Evolutionary conservation across 2,113 vertebrate species (phyloP).

Genomic region (Synodontis membranacea): DNA sequence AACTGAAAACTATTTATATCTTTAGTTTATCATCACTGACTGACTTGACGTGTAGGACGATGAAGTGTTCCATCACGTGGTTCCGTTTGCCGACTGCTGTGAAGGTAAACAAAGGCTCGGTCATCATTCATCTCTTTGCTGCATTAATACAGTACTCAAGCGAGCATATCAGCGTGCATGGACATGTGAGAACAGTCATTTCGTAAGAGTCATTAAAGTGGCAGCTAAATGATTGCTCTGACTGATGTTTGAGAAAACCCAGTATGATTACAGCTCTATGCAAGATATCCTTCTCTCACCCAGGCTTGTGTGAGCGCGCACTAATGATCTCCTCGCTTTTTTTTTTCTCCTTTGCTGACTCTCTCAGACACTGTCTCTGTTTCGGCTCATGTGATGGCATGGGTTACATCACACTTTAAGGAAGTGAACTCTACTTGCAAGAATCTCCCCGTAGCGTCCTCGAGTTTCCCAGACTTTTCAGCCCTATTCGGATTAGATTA

Average conservation of each 20-base stretch:
- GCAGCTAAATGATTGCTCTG: constrained; percentile 9
- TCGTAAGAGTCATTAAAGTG: neutral
- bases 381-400: constrained; percentile 36
- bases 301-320: neutral
- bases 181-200: neutral
- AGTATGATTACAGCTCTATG: neutral
- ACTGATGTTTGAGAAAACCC: constrained; percentile 18
- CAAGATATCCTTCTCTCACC: neutral
- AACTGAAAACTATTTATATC: neutral
- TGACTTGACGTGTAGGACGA: neutral
- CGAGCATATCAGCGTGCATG: neutral
- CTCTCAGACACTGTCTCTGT: neutral
- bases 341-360: neutral
- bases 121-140: neutral
- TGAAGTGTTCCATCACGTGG: neutral
- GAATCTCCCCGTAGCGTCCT: neutral
- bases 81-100: neutral
- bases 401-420: constrained; percentile 30
- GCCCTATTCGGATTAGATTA: neutral
- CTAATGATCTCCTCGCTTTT: constrained; percentile 9
- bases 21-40: neutral
- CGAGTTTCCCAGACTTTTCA: neutral
- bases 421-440: neutral
- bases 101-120: neutral
- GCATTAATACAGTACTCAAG: neutral